Evolutionary conservation across 2,113 vertebrate genomes (phyloP), one percentile per base, ranked within the genome.

Genomic region (Plectropomus leopardus): DNA sequence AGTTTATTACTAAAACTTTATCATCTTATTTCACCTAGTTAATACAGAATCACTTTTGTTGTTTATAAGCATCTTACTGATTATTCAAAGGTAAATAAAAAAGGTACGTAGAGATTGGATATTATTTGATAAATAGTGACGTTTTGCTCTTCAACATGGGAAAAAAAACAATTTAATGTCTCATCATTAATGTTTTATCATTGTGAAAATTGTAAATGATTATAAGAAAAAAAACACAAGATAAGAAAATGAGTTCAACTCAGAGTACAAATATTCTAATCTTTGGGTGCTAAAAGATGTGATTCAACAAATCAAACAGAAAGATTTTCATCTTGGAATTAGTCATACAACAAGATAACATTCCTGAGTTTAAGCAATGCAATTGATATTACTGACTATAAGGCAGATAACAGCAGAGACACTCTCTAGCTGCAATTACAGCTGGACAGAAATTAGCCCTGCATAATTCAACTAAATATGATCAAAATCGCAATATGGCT

Each of bases 371-470:
- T n/a, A 6, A 51, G 21, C n/a, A 16, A n/a, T 50, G 21, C 30
- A 36, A 36, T 36, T 7, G 21, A 51, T 34, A n/a, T 57, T 7
- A 10, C 40, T 34, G 28, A 36, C n/a, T 21, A 19, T 11, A 26
- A 14, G 3, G 7, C n/a, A 5, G 69, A 44, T 23, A 23, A 50
- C 16, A 14, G 19, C 24, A 45, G 16, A 30, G 3, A 51, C 21
- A 19, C 17, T 1, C 36, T 11, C 19, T 40, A 9, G 51, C 51
- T 57, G 21, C 15, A 19, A 1, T 28, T 15, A 47, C 2, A 0
- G 8, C 24, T 53, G 21, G 48, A 79, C 17, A 72, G 28, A 50
- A n/a, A n/a, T n/a, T n/a, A n/a, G n/a, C n/a, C n/a, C n/a, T n/a
- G n/a, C n/a, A n/a, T n/a, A n/a, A n/a, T n/a, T n/a, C n/a, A n/a